Evolutionary conservation across 2,113 vertebrate species (phyloP).

Genomic region (Nestor notabilis): DNA sequence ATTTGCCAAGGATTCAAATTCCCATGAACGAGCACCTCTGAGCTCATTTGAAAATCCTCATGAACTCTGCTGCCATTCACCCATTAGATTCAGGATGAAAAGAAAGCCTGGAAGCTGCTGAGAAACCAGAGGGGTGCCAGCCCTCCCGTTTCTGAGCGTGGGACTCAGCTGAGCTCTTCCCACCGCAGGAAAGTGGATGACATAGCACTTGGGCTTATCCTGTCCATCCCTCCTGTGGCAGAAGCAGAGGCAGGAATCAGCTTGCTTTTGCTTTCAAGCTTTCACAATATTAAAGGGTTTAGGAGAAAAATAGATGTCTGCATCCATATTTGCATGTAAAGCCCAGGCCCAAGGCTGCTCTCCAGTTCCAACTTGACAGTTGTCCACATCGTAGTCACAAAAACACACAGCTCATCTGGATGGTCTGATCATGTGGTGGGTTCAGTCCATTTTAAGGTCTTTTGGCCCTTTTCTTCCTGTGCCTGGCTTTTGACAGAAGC

Average conservation of each 20-base stretch:
- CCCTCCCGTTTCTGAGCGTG: not conserved
- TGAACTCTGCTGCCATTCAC: not conserved
- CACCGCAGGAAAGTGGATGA: not conserved
- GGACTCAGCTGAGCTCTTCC: not conserved
- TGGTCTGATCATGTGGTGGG: not conserved
- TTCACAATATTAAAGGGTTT: not conserved
- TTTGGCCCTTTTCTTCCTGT: not conserved
- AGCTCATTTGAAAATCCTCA: not conserved
- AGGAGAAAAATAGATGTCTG: not conserved
- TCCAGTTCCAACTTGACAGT: not conserved
- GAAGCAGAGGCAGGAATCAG: not conserved
- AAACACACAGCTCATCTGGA: not conserved
- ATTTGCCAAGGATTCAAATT: conserved; percentile 41
- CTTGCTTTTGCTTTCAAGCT: not conserved
- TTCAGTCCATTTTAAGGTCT: not conserved
- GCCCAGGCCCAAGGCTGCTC: not conserved
- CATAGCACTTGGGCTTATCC: rapidly evolving
- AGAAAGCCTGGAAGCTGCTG: not conserved
- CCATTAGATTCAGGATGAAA: not conserved
- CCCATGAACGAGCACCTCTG: conserved; percentile 23
- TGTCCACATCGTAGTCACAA: not conserved
- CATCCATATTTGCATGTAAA: not conserved
- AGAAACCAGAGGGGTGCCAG: not conserved
- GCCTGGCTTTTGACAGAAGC: not conserved
- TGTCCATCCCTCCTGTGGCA: not conserved